Evolutionary conservation across 1,140 invertebrate genomes (phyloP).

Genomic region (Euborellia annulipes): DNA sequence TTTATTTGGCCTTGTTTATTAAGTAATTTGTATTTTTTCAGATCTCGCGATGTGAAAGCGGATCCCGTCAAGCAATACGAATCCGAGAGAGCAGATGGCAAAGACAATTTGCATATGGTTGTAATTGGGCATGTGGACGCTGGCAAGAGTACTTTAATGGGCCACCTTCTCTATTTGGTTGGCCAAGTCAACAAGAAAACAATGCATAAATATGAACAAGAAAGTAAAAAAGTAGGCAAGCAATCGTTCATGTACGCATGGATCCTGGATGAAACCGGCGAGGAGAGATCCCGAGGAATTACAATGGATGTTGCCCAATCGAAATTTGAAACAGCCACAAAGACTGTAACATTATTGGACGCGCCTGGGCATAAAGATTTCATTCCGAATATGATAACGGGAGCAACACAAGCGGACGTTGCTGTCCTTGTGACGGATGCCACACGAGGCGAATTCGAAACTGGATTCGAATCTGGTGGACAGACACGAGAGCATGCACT

Average conservation of each 20-base stretch:
- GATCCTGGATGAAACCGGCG: slow-evolving; percentile 98
- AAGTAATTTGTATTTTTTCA: too few relatives aligned
- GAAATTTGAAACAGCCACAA: slow-evolving; percentile 81
- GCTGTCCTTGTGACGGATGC: slow-evolving; percentile 93
- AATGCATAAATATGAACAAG: slow-evolving; percentile 96
- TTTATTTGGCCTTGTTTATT: too few relatives aligned
- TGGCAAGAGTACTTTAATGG: slow-evolving; percentile 96
- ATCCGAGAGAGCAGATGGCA: slow-evolving; percentile 54
- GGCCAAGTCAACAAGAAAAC: slow-evolving; percentile 79
- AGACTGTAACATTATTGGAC: slow-evolving; percentile 77
- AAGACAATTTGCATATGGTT: slow-evolving; percentile 83
- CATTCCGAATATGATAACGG: slow-evolving; percentile 98
- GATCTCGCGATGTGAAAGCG: slow-evolving; percentile 30
- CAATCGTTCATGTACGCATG: slow-evolving; percentile 97
- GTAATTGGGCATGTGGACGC: slow-evolving; percentile 99
- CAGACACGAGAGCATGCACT: slow-evolving; percentile 96
- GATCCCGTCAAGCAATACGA: slow-evolving; percentile 40
- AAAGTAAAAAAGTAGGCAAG: slow-evolving; percentile 95
- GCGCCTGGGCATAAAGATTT: slow-evolving; percentile 97
- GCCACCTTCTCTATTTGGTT: slow-evolving; percentile 77
- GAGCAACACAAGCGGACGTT: slow-evolving; percentile 92
- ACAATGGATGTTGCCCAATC: slow-evolving; percentile 96
- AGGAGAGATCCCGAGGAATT: slow-evolving; percentile 80
- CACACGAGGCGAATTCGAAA: slow-evolving; percentile 93
- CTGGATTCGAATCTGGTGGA: slow-evolving; percentile 92